Evolutionary conservation across 1,140 invertebrate species (phyloP), one percentile per base, ranked within the genome.

Genomic region (Sycophaga agraensis): DNA sequence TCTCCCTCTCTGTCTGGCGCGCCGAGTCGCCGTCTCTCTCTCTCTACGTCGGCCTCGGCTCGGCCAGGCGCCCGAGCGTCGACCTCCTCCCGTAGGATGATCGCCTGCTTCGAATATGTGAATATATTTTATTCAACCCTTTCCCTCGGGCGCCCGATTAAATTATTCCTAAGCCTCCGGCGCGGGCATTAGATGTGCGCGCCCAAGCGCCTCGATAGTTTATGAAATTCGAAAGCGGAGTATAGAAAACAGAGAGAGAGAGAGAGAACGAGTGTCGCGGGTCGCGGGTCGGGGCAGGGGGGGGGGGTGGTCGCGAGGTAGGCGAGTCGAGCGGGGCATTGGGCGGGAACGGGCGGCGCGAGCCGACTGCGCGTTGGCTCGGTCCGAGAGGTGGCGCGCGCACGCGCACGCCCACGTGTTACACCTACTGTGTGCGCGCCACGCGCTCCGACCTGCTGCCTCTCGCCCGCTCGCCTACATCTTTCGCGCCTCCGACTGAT

Each of bases 121-220:
- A 81, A 81, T 81, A 81, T 81, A 81, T 81, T 81, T 81, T 81
- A 81, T 81, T 81, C 79, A 81, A 81, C 77, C 78, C 77, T 81
- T 80, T 76, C 73, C 72, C 72, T 70, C 70, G 68, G 72, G 66
- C 68, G 39, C 49, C 24, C 59, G 73, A 79, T 79, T 78, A 79
- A 79, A 79, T 78, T 78, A 78, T 78, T 78, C 70, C 68, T 64
- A 68, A 68, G 35, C 28, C 59, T 35, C 19, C 26, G 50, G 6
- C 39, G 22, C 12, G 6, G 34, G 35, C 51, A 37, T 39, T 39
- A 35, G 42, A 53, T 46, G n/a, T 12, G 14, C 9, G 35, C 7
- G 43, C 14, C n/a, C n/a, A n/a, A n/a, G 37, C 14, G 37, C 37
- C 5, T 16, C 17, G 37, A 4, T 12, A 37, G 34, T 12, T 37